Evolutionary conservation across 2,113 vertebrate genomes (phyloP).

Genomic region (Gambusia affinis): DNA sequence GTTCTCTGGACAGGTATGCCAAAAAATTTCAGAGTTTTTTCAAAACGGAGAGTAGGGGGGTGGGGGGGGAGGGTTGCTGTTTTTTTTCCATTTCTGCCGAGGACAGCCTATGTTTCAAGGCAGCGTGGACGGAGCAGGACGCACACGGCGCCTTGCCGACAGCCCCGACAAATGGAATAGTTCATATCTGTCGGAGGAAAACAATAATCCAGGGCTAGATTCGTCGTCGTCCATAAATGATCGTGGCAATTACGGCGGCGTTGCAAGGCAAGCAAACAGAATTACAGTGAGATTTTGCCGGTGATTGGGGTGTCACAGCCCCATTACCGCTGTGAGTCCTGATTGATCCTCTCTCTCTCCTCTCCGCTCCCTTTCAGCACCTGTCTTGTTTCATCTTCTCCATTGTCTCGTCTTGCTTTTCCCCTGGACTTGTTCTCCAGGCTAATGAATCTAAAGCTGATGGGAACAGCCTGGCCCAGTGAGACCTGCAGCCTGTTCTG

Average conservation of each 20-base stretch:
- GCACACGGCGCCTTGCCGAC: slow-evolving; percentile 12
- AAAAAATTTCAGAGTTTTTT: slow-evolving; percentile 10
- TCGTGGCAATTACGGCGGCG: slow-evolving; percentile 54
- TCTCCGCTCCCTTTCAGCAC: slow-evolving; percentile 51
- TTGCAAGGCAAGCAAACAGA: slow-evolving; percentile 66
- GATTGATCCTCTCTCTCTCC: slow-evolving; percentile 63
- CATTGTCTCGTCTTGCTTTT: slow-evolving; percentile 50
- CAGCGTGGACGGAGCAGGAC: slow-evolving; percentile 16
- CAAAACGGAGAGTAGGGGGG: no score
- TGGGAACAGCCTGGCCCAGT: slow-evolving; percentile 34
- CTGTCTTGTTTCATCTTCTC: slow-evolving; percentile 64
- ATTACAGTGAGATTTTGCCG: slow-evolving; percentile 64
- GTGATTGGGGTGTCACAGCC: slow-evolving; percentile 68
- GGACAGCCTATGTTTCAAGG: slow-evolving; percentile 49
- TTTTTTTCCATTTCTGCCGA: slow-evolving; percentile 23
- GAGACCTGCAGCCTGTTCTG: slow-evolving; percentile 44
- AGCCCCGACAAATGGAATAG: slow-evolving; percentile 43
- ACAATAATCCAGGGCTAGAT: slow-evolving; percentile 57
- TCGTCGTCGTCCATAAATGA: slow-evolving; percentile 52
- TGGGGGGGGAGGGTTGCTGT: no score
- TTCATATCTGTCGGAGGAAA: slow-evolving; percentile 60
- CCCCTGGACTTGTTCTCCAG: slow-evolving; percentile 32
- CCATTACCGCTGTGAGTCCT: slow-evolving; percentile 58
- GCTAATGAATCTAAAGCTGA: slow-evolving; percentile 57
- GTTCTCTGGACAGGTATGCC: slow-evolving; percentile 57